A percentile compares a stretch with the other conserved stretches of the same genome.
phyloP scores from a whole-genome alignment of 2,113 vertebrate genomes.

The Nibea albiflora region DNA sequence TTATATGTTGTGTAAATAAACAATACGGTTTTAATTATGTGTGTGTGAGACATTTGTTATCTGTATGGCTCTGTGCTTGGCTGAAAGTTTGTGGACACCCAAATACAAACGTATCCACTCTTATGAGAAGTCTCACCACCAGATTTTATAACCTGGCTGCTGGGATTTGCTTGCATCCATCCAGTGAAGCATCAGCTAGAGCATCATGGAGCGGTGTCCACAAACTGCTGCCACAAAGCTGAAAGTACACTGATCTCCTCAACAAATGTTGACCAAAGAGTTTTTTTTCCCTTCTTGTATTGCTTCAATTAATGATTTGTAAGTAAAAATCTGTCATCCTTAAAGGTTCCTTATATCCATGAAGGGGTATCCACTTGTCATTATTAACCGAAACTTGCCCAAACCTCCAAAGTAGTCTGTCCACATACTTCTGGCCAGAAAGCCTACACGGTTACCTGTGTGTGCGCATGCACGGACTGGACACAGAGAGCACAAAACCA shows the following conservation, averaged over 20 bases:
- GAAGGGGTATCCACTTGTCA: neutral
- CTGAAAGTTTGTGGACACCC: neutral
- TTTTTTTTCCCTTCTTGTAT: too few species aligned
- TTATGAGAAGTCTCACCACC: neutral
- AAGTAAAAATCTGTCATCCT: neutral
- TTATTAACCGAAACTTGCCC: neutral
- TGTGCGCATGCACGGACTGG: too few species aligned
- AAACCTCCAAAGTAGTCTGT: too few species aligned
- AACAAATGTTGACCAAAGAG: too few species aligned
- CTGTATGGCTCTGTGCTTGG: neutral
- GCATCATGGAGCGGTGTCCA: neutral
- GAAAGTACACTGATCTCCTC: too few species aligned
- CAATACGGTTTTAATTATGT: neutral
- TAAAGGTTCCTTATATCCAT: too few species aligned
- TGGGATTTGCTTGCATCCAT: neutral
- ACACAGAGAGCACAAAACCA: too few species aligned
- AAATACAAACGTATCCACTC: neutral
- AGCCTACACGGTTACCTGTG: too few species aligned
- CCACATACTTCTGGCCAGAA: neutral
- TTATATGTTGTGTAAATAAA: conserved; percentile 51
- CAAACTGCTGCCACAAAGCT: neutral
- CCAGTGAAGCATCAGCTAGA: neutral
- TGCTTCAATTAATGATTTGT: too few species aligned
- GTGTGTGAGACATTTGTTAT: neutral
- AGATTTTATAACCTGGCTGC: neutral